These are phyloP conservation scores for Cataglyphis altisquamis DNA, from an alignment of 2,888 invertebrate species.

Conservation along the genomic window DNA sequence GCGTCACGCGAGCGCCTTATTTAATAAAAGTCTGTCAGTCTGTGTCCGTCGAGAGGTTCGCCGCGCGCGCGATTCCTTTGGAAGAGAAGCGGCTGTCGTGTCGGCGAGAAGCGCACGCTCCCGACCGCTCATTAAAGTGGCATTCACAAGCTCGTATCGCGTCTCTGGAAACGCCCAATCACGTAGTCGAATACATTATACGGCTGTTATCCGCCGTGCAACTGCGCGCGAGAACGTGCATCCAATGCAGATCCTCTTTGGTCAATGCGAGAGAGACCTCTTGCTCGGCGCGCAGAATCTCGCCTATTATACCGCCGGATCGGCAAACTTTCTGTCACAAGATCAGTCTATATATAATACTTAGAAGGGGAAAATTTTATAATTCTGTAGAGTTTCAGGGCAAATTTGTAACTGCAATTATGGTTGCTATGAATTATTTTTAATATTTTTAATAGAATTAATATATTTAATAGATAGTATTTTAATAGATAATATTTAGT, in stretches of 20 bases:
- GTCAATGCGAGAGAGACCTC: slow-evolving; percentile 48
- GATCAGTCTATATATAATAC: neutral
- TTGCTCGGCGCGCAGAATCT: slow-evolving; percentile 33
- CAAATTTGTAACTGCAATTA: neutral
- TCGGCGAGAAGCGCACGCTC: neutral
- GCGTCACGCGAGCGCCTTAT: slow-evolving; percentile 43
- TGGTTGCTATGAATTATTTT: neutral
- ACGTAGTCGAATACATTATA: slow-evolving; percentile 75
- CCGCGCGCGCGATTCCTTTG: slow-evolving; percentile 32
- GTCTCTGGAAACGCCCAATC: slow-evolving; percentile 65
- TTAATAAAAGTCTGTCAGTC: neutral
- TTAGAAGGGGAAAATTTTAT: neutral
- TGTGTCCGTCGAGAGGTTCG: neutral
- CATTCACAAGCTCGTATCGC: slow-evolving; percentile 76
- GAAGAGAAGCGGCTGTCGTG: neutral
- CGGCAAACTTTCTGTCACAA: neutral
- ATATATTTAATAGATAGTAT: no score
- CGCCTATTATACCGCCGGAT: neutral
- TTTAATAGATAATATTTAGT: no score
- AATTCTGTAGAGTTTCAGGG: neutral
- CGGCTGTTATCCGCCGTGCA: slow-evolving; percentile 66
- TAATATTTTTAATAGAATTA: no score
- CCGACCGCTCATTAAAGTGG: slow-evolving; percentile 75
- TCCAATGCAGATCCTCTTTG: slow-evolving; percentile 56
- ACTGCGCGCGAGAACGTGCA: slow-evolving; percentile 67